phyloP scores from a whole-genome alignment of 2,888 invertebrate genomes.

The Colletes collaris region DNA sequence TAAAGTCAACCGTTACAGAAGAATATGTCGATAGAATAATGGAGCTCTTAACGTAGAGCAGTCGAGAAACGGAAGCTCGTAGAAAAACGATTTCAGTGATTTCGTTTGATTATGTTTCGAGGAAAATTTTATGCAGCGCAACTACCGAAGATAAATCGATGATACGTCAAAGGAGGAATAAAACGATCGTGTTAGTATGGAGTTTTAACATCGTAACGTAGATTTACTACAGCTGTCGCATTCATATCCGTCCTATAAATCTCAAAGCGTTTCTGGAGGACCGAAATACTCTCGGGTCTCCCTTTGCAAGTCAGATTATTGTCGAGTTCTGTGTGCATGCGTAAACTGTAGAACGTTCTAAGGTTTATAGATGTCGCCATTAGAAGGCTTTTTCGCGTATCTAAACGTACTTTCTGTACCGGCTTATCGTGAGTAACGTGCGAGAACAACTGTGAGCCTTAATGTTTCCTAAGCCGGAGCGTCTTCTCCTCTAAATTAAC shows the following conservation, averaged over 20 bases:
- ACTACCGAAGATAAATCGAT: too few relatives aligned
- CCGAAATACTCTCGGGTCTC: conserved; percentile 2
- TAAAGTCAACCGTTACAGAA: too few relatives aligned
- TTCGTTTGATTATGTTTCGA: too few relatives aligned
- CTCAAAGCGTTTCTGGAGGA: conserved; percentile 14
- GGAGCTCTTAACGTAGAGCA: too few relatives aligned
- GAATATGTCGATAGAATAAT: too few relatives aligned
- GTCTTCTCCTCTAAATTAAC: conserved; percentile 23
- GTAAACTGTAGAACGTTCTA: not conserved
- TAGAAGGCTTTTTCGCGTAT: conserved; percentile 54
- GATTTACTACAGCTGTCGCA: conserved; percentile 32
- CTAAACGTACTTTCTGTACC: conserved; percentile 33
- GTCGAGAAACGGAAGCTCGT: too few relatives aligned
- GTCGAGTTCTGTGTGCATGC: conserved; percentile 6
- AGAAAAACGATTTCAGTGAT: too few relatives aligned
- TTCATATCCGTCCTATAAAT: conserved; percentile 46
- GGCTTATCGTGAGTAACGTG: conserved; percentile 42
- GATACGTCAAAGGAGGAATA: too few relatives aligned
- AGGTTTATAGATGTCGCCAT: conserved; percentile 30
- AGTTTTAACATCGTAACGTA: conserved; percentile 17
- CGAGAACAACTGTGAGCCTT: conserved; percentile 28
- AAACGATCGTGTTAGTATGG: not conserved
- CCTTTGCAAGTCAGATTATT: conserved; percentile 30
- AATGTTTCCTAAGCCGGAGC: conserved; percentile 19
- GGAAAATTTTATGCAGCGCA: too few relatives aligned